Conservation (phyloP, 2,113 vertebrate species). For the Oceanites oceanicus region DNA sequence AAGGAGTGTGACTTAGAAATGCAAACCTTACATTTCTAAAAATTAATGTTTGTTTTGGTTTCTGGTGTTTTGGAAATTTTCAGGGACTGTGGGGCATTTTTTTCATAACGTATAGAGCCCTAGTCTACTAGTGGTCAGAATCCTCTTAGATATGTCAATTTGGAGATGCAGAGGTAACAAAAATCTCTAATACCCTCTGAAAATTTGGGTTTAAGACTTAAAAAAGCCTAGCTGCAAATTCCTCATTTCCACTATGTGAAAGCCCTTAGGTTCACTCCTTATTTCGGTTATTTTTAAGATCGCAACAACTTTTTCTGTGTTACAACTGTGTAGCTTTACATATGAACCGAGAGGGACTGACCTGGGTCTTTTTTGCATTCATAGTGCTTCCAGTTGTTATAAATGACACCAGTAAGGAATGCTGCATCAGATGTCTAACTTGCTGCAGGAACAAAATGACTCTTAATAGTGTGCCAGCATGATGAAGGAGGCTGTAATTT, state of each 20-base stretch:
- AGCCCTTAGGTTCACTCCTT: background rate
- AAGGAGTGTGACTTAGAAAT: background rate
- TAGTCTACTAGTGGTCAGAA: background rate
- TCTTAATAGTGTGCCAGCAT: constrained; percentile 9
- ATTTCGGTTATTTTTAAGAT: background rate
- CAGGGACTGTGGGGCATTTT: background rate
- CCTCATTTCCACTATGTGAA: background rate
- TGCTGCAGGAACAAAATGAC: constrained; percentile 26
- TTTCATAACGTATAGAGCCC: background rate
- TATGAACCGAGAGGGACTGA: background rate
- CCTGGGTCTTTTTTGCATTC: background rate
- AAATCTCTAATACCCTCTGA: background rate
- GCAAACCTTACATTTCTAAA: background rate
- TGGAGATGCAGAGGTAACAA: background rate
- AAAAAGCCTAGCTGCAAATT: background rate
- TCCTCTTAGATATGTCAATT: background rate
- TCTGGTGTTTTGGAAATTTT: background rate
- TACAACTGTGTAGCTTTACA: fast-evolving
- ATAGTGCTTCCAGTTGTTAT: background rate
- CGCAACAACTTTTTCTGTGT: background rate
- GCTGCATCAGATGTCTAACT: background rate
- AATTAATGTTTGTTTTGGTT: background rate
- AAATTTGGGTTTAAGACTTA: background rate
- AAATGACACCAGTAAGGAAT: background rate
- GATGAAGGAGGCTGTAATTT: constrained; percentile 40